Percentiles rank a stretch among this genome's conserved stretches.
These are phyloP conservation scores for Pterocles burchelli DNA, from an alignment of 2,113 vertebrate species.

Conservation along the genomic window DNA sequence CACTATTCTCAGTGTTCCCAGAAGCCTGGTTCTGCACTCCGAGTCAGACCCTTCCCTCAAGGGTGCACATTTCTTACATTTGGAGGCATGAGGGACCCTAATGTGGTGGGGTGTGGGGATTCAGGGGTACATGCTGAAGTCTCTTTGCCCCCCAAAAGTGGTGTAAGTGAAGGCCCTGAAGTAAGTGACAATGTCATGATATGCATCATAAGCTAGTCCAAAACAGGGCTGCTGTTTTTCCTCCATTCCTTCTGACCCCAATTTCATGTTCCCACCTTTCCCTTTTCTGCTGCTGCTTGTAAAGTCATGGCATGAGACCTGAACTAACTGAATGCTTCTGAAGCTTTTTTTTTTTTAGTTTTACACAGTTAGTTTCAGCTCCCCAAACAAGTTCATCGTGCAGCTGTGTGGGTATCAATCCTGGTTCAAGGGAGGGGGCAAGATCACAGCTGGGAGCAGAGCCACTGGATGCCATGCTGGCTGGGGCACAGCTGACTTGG, in stretches of 20 bases:
- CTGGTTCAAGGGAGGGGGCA: neutral
- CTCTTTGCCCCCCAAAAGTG: rapidly evolving
- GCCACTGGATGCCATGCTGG: neutral
- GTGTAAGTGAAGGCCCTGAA: neutral
- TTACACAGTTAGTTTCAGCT: neutral
- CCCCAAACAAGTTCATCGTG: neutral
- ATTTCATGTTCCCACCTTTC: neutral
- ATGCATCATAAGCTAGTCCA: neutral
- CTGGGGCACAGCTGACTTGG: neutral
- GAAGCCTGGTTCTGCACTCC: neutral
- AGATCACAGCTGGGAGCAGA: neutral
- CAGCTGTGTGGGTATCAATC: neutral
- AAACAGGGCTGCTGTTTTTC: neutral
- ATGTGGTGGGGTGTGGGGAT: neutral
- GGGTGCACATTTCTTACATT: neutral
- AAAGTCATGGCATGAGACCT: neutral
- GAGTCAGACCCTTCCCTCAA: neutral
- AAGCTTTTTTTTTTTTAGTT: neutral
- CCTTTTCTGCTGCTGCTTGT: neutral
- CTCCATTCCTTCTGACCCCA: neutral
- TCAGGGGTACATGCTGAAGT: neutral
- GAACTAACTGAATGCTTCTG: neutral
- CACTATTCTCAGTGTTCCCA: neutral
- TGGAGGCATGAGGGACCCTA: neutral
- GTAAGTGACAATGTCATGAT: neutral